These are phyloP conservation scores for Rostratula benghalensis DNA, from an alignment of 2,113 vertebrate species.

Conservation along the genomic window DNA sequence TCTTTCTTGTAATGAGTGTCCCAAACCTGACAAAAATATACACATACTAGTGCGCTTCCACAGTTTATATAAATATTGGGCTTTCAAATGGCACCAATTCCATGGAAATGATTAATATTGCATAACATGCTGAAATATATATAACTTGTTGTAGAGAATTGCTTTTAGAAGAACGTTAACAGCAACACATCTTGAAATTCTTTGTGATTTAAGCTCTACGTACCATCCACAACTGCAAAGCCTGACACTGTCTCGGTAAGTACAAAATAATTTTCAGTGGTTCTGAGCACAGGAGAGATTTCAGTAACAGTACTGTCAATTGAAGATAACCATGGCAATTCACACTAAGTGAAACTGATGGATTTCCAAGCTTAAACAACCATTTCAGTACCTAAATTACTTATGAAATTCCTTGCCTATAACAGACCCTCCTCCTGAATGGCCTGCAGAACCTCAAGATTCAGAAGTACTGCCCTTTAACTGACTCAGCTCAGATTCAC, in stretches of 20 bases:
- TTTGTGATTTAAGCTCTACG: not conserved
- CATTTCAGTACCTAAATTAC: not conserved
- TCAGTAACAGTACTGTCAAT: not conserved
- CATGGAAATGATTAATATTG: not conserved
- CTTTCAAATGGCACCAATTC: not conserved
- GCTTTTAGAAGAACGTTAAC: not conserved
- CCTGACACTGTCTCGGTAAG: not conserved
- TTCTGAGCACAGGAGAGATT: not conserved
- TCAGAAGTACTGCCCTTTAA: not conserved
- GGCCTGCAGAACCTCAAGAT: not conserved
- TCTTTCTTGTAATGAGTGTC: not conserved
- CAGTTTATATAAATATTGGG: not conserved
- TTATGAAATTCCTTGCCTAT: not conserved
- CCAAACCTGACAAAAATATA: not conserved
- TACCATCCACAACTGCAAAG: not conserved
- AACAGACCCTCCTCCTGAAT: not conserved
- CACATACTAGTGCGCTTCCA: not conserved
- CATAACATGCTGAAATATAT: not conserved
- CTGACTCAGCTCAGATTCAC: not conserved
- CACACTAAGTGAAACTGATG: not conserved
- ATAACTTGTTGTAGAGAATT: not conserved
- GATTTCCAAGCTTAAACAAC: not conserved
- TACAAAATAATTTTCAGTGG: not conserved
- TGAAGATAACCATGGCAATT: not conserved
- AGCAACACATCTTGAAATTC: not conserved